Conservation (phyloP, 2,797 vertebrate species). For the Ficedula albicollis region DNA sequence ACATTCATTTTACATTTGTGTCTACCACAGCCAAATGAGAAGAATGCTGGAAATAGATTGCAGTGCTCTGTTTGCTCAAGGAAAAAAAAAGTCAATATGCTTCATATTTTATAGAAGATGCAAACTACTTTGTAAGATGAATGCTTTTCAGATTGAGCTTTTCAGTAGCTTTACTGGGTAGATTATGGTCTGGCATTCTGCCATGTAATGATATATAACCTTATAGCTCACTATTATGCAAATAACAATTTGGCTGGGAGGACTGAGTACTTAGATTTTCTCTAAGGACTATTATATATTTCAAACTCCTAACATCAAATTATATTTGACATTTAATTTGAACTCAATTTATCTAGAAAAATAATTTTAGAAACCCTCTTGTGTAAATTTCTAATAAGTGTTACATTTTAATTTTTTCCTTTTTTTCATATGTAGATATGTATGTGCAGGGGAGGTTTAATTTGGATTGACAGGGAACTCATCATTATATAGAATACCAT, state of each 20-base stretch:
- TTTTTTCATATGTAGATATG: not conserved
- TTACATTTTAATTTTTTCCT: constrained; percentile 3
- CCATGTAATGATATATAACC: constrained; percentile 71
- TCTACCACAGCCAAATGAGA: constrained; percentile 56
- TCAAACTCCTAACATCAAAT: constrained; percentile 70
- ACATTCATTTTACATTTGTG: constrained; percentile 70
- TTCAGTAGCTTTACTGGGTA: constrained; percentile 69
- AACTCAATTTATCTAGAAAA: constrained; percentile 64
- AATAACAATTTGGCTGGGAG: constrained; percentile 73
- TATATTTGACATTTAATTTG: constrained; percentile 75
- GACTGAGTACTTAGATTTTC: constrained; percentile 62
- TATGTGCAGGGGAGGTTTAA: not conserved
- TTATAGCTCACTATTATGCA: constrained; percentile 74
- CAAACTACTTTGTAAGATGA: constrained; percentile 63
- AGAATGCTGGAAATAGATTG: constrained; percentile 66
- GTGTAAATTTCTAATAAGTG: constrained; percentile 25
- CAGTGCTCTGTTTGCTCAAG: constrained; percentile 45
- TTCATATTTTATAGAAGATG: constrained; percentile 58
- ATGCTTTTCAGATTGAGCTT: constrained; percentile 68
- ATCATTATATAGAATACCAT: not conserved
- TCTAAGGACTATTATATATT: constrained; percentile 70
- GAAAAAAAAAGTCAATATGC: constrained; percentile 44
- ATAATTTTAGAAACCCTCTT: constrained; percentile 50
- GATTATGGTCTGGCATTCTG: constrained; percentile 70
- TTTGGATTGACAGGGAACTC: not conserved